Base-by-base conservation (phyloP, 2,113 vertebrate genomes). In the Anolis carolinensis region DNA sequence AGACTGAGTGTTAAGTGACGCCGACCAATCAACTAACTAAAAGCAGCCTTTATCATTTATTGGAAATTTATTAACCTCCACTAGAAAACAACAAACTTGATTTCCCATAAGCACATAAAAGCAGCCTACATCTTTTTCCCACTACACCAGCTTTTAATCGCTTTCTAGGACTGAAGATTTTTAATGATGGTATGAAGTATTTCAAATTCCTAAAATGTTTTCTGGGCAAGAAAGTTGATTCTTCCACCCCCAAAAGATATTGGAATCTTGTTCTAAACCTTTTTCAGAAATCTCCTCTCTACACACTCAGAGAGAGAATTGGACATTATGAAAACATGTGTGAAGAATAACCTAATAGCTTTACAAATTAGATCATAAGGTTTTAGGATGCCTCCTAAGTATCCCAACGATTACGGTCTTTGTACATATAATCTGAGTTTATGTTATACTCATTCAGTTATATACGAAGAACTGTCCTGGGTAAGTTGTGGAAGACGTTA, bases 51-150 rank as follows among this genome's bases (percentile, higher is more conserved):
- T 91, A 87, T 81, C 91, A 83, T 83, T 91, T 3, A 20, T 93
- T 90, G 94, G 90, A 94, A 95, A 91, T 84, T 73, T 84, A 89
- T 87, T 91, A 88, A 92, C 92, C 93, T 94, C 90, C 92, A 93
- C 93, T 93, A 92, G 83, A 93, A 93, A 93, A 94, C 92, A 92
- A 91, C 86, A 90, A 84, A 87, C 81, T 80, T 89, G 89, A 92
- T 86, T 95, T 95, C 93, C 91, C 92, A 91, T 90, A 91, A 88
- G 89, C 48, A 71, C 85, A 91, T 39, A 82, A 9, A 79, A 86
- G 93, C 83, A 82, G 68, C 50, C 63, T 87, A 88, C 73, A 75
- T 76, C n/a, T 81, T 81, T 48, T 50, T 89, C 63, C 87, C 90
- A 82, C 50, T 81, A 67, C 84, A 36, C 36, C 77, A 91, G 87